Base-by-base conservation (phyloP, 2,797 vertebrate genomes). In the Pelobates cultripes region DNA sequence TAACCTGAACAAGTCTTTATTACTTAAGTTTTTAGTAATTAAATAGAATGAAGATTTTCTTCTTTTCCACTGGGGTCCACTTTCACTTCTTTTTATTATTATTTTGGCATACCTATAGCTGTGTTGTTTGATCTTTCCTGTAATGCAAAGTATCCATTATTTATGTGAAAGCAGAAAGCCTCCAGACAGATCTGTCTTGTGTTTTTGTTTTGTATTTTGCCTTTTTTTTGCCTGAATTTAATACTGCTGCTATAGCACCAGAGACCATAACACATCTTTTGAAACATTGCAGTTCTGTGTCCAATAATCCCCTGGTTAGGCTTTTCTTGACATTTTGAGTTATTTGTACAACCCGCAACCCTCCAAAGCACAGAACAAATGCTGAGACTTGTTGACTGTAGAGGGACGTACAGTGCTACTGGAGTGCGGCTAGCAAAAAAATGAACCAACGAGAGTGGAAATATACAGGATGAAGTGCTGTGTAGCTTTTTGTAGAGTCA, bases 281-380 rank as follows among this genome's bases (percentile, higher is more conserved):
- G 57, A 79, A 83, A 75, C 47, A 83, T 79, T 69, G 67, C 67
- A 74, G 72, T 75, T 66, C 72, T 84, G 44, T n/a, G 55, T 69
- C 44, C 55, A 70, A 57, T 53, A 84, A 84, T 84, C 72, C 82
- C 77, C 77, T 17, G 4, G 82, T 75, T 79, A 71, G 64, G 15
- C 41, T 79, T 79, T 79, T 15, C 42, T 79, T 79, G 68, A 73
- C 82, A 78, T 79, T 84, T 71, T 79, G 57, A 71, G 82, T 79
- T 75, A 84, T 75, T 84, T 79, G 63, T 79, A 70, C 64, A 74
- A 43, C 55, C 43, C 73, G 63, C 73, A 70, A 70, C 71, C 41
- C 77, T 70, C 57, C 51, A 55, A 75, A 75, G 82, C 73, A 8
- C 44, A 57, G 76, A 70, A 75, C 70, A 53, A 28, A 79, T 40